Evolutionary conservation across 1,140 invertebrate species (phyloP).

Genomic region (Drosophila sturtevanti): DNA sequence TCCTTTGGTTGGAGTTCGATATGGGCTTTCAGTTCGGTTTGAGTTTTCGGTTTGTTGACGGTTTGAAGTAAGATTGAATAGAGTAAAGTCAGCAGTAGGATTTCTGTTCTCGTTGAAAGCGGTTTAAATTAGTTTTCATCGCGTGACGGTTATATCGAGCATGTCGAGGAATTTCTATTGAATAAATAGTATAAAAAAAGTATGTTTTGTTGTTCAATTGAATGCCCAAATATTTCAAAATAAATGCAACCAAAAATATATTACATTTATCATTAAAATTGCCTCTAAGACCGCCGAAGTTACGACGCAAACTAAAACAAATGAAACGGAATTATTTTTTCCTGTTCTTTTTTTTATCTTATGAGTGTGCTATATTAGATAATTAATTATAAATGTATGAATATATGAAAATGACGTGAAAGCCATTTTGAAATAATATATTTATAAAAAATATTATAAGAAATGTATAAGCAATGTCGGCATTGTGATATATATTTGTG

Average conservation of each 20-base stretch:
- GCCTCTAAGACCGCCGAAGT: background rate
- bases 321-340: background rate
- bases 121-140: slow-evolving; percentile 40
- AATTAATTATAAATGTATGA: background rate
- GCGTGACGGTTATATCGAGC: slow-evolving; percentile 20
- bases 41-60: background rate
- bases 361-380: background rate
- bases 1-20: background rate
- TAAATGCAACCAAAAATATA: background rate
- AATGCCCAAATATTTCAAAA: background rate
- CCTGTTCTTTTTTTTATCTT: background rate
- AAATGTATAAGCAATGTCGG: background rate
- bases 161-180: slow-evolving; percentile 37
- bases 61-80: background rate
- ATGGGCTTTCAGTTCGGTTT: background rate
- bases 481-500: slow-evolving; percentile 1
- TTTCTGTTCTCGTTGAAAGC: slow-evolving; percentile 56
- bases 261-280: background rate
- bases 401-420: background rate
- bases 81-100: slow-evolving; percentile 38
- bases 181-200: slow-evolving; percentile 40
- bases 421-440: background rate
- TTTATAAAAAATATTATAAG: background rate
- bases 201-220: slow-evolving; percentile 8
- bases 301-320: background rate